These are phyloP conservation scores for Aldabrachelys gigantea DNA, from an alignment of 2,113 vertebrate species.

Conservation along the genomic window DNA sequence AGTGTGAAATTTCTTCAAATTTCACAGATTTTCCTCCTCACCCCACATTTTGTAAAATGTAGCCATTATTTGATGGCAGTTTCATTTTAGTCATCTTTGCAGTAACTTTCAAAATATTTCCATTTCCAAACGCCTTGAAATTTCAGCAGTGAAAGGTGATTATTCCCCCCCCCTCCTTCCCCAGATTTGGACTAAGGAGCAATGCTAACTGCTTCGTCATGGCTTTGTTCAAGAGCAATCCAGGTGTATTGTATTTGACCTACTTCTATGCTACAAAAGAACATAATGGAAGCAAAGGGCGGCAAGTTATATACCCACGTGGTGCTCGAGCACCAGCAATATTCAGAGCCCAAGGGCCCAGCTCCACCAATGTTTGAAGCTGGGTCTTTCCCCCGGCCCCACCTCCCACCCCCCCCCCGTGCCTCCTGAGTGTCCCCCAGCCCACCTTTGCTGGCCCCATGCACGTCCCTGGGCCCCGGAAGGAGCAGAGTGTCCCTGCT, in stretches of 20 bases:
- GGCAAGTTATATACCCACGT: too few species aligned
- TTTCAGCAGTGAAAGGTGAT: background rate
- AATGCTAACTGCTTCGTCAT: background rate
- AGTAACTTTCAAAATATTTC: constrained; percentile 6
- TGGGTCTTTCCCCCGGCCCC: too few species aligned
- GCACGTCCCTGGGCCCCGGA: too few species aligned
- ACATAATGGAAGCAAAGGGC: background rate
- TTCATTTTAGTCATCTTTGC: constrained; percentile 15
- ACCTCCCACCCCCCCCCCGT: too few species aligned
- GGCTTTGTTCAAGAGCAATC: background rate
- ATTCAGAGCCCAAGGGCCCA: too few species aligned
- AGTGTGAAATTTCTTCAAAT: background rate
- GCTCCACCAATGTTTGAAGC: too few species aligned
- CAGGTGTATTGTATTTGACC: background rate
- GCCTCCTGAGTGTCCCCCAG: too few species aligned
- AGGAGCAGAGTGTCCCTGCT: too few species aligned
- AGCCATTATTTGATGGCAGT: background rate
- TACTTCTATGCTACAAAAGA: background rate
- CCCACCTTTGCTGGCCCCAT: too few species aligned
- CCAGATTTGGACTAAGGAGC: background rate
- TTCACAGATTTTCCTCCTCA: constrained; percentile 33
- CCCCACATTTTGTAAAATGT: background rate
- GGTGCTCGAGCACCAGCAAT: too few species aligned
- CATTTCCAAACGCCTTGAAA: background rate
- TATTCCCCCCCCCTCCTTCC: background rate